Evolutionary conservation across 2,888 invertebrate genomes (phyloP).

Genomic region (Mystacides longicornis): DNA sequence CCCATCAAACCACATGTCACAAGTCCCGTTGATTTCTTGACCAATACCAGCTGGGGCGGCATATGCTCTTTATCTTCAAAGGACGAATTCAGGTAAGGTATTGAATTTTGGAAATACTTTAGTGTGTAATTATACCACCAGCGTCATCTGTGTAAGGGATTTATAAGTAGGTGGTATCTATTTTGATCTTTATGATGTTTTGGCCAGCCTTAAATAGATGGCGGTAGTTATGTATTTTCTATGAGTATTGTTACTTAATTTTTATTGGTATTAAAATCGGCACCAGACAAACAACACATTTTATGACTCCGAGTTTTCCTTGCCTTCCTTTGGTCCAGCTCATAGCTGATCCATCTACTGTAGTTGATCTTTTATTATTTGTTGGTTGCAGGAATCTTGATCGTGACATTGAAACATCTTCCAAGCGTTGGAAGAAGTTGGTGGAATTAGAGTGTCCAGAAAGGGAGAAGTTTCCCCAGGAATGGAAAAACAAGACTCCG

Average conservation of each 20-base stretch:
- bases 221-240: no score
- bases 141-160: no score
- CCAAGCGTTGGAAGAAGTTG: slow-evolving; percentile 96
- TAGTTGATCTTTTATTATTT: background rate
- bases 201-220: no score
- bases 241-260: no score
- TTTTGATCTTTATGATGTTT: no score
- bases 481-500: slow-evolving; percentile 95
- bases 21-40: slow-evolving; percentile 90
- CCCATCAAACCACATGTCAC: slow-evolving; percentile 89
- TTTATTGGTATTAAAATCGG: no score
- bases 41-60: slow-evolving; percentile 90
- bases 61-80: slow-evolving; percentile 83
- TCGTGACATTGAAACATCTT: slow-evolving; percentile 90
- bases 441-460: slow-evolving; percentile 94
- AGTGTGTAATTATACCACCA: no score
- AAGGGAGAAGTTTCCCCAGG: slow-evolving; percentile 94
- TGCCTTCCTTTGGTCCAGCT: no score
- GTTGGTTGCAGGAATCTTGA: slow-evolving; percentile 76
- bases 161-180: no score
- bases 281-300: no score
- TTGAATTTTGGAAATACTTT: background rate
- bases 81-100: slow-evolving; percentile 69
- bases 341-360: background rate
- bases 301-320: no score